Conservation (phyloP, 2,797 vertebrate species). For the Acanthurus leucopareius region DNA sequence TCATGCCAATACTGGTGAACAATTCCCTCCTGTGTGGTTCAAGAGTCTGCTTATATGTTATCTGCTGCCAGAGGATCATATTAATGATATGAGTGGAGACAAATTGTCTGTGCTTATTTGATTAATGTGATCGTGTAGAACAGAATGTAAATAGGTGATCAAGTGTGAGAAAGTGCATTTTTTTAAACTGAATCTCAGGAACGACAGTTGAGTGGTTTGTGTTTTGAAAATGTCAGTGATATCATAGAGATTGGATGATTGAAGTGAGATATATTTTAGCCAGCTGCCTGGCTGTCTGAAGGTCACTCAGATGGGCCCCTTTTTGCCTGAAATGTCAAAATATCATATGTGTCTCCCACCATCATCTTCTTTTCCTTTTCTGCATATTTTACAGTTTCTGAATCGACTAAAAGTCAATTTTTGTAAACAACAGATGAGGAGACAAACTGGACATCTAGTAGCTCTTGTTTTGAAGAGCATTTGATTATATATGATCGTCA, state of each 20-base stretch:
- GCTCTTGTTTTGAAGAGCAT: background rate
- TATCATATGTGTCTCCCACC: background rate
- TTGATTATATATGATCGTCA: background rate
- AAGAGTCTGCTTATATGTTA: background rate
- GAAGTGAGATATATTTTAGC: background rate
- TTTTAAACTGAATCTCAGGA: background rate
- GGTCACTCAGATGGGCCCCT: background rate
- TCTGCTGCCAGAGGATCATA: background rate
- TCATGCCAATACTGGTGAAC: background rate
- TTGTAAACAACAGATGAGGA: background rate
- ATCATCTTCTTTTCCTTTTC: background rate
- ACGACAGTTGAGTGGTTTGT: background rate
- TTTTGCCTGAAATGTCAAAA: background rate
- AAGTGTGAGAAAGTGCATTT: slow-evolving; percentile 1
- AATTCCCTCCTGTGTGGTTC: slow-evolving; percentile 10
- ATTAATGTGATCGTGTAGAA: slow-evolving; percentile 11
- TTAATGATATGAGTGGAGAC: slow-evolving; percentile 1
- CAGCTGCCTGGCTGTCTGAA: background rate
- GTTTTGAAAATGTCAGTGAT: background rate
- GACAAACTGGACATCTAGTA: background rate
- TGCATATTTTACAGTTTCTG: background rate
- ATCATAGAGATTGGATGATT: background rate
- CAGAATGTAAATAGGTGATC: background rate
- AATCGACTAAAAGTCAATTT: background rate
- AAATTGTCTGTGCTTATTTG: background rate